Evolutionary conservation across 2,888 invertebrate genomes (phyloP).

Genomic region (Drosophila antonietae): DNA sequence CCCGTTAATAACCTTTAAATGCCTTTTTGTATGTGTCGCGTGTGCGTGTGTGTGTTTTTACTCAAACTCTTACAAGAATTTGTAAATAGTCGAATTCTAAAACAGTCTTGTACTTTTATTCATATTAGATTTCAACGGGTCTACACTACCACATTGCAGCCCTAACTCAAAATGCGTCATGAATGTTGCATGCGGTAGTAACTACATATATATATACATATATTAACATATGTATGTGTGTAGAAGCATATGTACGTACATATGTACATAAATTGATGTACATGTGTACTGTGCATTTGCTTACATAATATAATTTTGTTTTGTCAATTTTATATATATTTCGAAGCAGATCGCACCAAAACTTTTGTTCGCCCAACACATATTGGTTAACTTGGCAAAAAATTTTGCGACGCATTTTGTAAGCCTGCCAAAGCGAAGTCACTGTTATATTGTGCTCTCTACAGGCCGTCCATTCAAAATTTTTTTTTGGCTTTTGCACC

Average conservation of each 20-base stretch:
- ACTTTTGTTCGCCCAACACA: not conserved
- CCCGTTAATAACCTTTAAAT: constrained; percentile 66
- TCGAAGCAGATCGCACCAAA: not conserved
- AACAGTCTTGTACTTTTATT: not conserved
- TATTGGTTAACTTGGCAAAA: constrained; percentile 40
- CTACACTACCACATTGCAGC: constrained; percentile 15
- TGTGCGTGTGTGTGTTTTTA: not conserved
- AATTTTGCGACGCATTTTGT: constrained; percentile 74
- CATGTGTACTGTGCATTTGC: not conserved
- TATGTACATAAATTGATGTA: not conserved
- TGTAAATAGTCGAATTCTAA: constrained; percentile 36
- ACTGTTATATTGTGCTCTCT: constrained; percentile 19
- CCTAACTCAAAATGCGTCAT: constrained; percentile 48
- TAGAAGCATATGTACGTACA: not conserved
- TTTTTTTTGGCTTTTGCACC: constrained; percentile 58
- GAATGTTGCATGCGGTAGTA: not conserved
- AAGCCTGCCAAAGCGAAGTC: constrained; percentile 35
- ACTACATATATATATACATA: not conserved
- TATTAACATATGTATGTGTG: not conserved
- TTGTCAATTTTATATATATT: constrained; percentile 12
- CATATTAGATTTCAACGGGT: constrained; percentile 4
- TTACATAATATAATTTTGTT: constrained; percentile 9
- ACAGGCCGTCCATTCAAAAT: constrained; percentile 39
- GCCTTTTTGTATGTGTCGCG: constrained; percentile 27
- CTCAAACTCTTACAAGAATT: constrained; percentile 21